Conservation (phyloP, 2,888 invertebrate genomes). For the Ormyrus rosae region DNA sequence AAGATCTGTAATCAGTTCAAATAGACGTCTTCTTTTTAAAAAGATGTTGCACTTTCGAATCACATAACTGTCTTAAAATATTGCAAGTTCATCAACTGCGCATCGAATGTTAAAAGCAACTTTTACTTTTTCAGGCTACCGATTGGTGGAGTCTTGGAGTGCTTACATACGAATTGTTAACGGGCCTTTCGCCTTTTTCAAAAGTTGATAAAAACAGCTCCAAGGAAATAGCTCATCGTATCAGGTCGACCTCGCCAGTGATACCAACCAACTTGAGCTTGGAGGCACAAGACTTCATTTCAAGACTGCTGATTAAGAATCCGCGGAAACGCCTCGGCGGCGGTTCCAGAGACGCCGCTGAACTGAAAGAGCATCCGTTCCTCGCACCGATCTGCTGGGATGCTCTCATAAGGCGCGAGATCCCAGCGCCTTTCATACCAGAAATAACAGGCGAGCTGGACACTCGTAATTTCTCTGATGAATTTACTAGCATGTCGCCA, state of each 20-base stretch:
- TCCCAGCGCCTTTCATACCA: slow-evolving; percentile 94
- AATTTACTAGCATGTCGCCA: slow-evolving; percentile 90
- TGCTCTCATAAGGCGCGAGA: slow-evolving; percentile 85
- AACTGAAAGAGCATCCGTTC: slow-evolving; percentile 93
- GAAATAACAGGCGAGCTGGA: slow-evolving; percentile 90
- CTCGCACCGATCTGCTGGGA: slow-evolving; percentile 85
- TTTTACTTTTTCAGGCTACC: slow-evolving; percentile 82
- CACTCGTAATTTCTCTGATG: slow-evolving; percentile 96
- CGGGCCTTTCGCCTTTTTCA: slow-evolving; percentile 98
- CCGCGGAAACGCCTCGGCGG: slow-evolving; percentile 92
- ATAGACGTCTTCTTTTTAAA: too few species aligned
- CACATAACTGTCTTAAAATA: too few species aligned
- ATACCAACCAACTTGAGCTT: slow-evolving; percentile 89
- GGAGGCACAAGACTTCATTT: slow-evolving; percentile 86
- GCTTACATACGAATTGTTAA: slow-evolving; percentile 95
- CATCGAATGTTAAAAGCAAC: too few species aligned
- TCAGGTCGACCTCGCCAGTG: slow-evolving; percentile 91
- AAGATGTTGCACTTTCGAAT: too few species aligned
- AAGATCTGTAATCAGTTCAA: too few species aligned
- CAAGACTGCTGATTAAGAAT: slow-evolving; percentile 91
- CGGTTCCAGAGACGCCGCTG: slow-evolving; percentile 88
- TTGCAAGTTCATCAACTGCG: too few species aligned
- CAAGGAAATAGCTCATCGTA: slow-evolving; percentile 94
- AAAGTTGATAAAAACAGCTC: slow-evolving; percentile 96
- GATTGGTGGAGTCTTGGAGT: slow-evolving; percentile 99